A percentile compares a stretch with the other conserved stretches of the same genome.
Conservation (phyloP, 2,797 vertebrate species). For the Manis crassicaudata region DNA sequence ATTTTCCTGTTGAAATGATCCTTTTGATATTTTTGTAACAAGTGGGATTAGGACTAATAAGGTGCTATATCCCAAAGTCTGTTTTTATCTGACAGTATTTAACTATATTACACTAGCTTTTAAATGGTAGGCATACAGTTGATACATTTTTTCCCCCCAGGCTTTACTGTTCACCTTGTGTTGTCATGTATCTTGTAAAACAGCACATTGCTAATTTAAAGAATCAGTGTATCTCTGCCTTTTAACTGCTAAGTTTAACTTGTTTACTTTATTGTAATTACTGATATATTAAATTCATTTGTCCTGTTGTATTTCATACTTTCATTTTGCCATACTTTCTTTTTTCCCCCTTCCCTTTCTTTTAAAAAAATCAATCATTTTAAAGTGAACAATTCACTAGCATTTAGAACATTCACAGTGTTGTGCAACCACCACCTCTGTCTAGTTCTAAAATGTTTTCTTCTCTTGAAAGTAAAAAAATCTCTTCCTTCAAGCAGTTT, state of each 20-base stretch:
- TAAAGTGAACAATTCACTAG: neutral
- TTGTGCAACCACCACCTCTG: neutral
- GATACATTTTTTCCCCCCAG: neutral
- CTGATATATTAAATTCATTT: neutral
- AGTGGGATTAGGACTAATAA: neutral
- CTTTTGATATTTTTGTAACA: conserved; percentile 5
- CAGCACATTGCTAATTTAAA: neutral
- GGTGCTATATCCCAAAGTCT: neutral
- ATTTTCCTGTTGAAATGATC: neutral
- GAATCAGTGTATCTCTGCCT: neutral
- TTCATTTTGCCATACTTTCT: neutral
- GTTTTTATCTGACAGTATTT: neutral
- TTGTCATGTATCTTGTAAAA: neutral
- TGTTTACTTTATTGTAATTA: neutral
- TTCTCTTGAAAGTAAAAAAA: neutral
- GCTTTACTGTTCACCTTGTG: neutral
- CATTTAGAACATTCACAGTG: neutral
- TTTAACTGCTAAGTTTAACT: conserved; percentile 1
- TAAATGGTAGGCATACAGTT: neutral
- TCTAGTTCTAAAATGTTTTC: neutral
- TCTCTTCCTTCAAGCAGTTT: neutral
- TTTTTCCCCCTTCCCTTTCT: neutral
- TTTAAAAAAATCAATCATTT: neutral
- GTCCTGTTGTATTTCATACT: neutral
- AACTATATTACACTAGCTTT: neutral